Conservation (phyloP, 2,113 vertebrate species). For the Piaya cayana region DNA sequence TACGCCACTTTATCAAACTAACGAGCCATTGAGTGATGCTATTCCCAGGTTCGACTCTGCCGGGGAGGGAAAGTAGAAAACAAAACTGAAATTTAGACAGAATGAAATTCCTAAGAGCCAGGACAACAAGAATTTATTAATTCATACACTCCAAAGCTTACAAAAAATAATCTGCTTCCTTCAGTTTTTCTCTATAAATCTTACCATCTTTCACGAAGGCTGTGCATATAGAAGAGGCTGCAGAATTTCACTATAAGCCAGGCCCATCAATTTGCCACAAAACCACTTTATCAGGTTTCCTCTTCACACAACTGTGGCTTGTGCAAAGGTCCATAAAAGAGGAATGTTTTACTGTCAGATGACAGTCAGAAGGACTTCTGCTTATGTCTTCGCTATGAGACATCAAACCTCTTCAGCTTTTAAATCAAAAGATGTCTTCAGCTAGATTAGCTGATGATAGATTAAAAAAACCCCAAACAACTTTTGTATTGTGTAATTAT, state of each 20-base stretch:
- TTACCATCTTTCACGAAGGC: background rate
- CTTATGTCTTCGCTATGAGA: background rate
- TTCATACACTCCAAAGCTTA: slow-evolving; percentile 41
- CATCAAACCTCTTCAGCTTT: background rate
- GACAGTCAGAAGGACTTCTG: background rate
- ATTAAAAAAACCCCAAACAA: background rate
- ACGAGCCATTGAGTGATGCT: slow-evolving; percentile 78
- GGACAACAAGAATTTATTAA: slow-evolving; percentile 74
- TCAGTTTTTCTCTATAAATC: slow-evolving; percentile 62
- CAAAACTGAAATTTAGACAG: slow-evolving; percentile 74
- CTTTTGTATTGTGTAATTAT: background rate
- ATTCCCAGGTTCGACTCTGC: slow-evolving; percentile 66
- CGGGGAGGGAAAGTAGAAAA: slow-evolving; percentile 65
- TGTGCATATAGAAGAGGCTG: background rate
- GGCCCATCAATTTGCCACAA: background rate
- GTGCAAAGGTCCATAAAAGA: background rate
- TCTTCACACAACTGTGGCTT: background rate
- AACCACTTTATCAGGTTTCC: background rate
- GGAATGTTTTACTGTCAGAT: background rate
- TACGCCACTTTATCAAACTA: slow-evolving; percentile 83
- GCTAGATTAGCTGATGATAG: background rate
- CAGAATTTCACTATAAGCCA: background rate
- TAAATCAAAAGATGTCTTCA: background rate
- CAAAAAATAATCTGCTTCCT: slow-evolving; percentile 56
- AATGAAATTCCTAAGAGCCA: slow-evolving; percentile 68